These are phyloP conservation scores for Cynocephalus volans DNA, from an alignment of 2,113 vertebrate species.

Conservation along the genomic window DNA sequence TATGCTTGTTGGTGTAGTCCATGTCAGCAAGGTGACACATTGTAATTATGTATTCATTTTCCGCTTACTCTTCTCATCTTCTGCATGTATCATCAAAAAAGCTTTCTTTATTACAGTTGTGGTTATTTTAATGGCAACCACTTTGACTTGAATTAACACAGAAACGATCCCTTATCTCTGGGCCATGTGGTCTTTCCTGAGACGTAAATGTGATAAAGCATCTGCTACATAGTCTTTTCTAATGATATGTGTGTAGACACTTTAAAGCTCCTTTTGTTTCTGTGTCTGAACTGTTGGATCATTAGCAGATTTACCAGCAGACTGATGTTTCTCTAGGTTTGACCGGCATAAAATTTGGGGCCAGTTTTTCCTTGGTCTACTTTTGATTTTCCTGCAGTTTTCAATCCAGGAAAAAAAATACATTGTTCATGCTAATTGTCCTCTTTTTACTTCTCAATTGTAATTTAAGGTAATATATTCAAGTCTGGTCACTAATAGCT, in stretches of 20 bases:
- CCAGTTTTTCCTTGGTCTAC: not conserved
- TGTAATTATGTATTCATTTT: constrained; percentile 75
- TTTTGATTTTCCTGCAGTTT: constrained; percentile 15
- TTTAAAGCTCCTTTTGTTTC: constrained; percentile 32
- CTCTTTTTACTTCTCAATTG: constrained; percentile 17
- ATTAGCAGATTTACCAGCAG: not conserved
- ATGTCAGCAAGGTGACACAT: constrained; percentile 63
- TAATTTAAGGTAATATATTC: constrained; percentile 31
- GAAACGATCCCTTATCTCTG: constrained; percentile 21
- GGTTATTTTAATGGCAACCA: constrained; percentile 62
- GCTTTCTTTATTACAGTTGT: constrained; percentile 62
- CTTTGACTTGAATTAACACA: constrained; percentile 59
- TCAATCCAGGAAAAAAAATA: not conserved
- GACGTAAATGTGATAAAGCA: not conserved
- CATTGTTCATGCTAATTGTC: constrained; percentile 21
- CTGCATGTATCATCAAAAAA: constrained; percentile 55
- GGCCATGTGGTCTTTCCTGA: constrained; percentile 15
- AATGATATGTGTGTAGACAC: not conserved
- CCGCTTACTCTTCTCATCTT: constrained; percentile 47
- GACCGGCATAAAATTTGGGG: not conserved
- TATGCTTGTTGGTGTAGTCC: constrained; percentile 71
- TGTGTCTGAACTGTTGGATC: not conserved
- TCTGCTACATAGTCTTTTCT: not conserved
- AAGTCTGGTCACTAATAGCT: constrained; percentile 45
- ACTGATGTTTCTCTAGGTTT: not conserved